phyloP scores from a whole-genome alignment of 2,888 invertebrate genomes.

The Myathropa florea region DNA sequence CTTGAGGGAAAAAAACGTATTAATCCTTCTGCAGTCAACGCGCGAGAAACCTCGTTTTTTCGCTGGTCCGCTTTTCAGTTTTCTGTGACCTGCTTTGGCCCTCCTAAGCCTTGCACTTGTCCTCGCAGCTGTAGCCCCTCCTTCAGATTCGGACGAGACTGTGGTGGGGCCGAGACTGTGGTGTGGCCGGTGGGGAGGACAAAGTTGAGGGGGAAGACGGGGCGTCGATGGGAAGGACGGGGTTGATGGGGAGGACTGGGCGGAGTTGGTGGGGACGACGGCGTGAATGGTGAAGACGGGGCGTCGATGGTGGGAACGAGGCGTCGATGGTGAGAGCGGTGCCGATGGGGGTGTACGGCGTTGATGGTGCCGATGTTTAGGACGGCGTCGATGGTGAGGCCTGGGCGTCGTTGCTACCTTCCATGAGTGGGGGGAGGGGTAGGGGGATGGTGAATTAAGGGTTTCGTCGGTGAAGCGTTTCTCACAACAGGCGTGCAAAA shows the following conservation, averaged over 20 bases:
- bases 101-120: constrained; percentile 7
- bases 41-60: constrained; percentile 4
- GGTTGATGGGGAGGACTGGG: too few relatives aligned
- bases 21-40: constrained; percentile 42
- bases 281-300: background rate
- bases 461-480: constrained; percentile 42
- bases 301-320: too few relatives aligned
- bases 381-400: background rate
- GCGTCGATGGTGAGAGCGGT: too few relatives aligned
- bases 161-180: too few relatives aligned
- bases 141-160: background rate
- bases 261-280: too few relatives aligned
- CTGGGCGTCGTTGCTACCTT: too few relatives aligned
- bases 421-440: constrained; percentile 6
- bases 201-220: too few relatives aligned
- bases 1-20: constrained; percentile 4
- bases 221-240: too few relatives aligned
- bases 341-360: too few relatives aligned
- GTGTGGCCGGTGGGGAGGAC: too few relatives aligned
- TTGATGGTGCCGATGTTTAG: too few relatives aligned
- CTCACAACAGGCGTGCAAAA: constrained; percentile 43
- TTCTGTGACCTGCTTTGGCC: background rate
- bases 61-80: background rate
- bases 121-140: background rate
- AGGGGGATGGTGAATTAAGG: constrained; percentile 66